Evolutionary conservation across 2,113 vertebrate species (phyloP).

Genomic region (Synchiropus splendidus): DNA sequence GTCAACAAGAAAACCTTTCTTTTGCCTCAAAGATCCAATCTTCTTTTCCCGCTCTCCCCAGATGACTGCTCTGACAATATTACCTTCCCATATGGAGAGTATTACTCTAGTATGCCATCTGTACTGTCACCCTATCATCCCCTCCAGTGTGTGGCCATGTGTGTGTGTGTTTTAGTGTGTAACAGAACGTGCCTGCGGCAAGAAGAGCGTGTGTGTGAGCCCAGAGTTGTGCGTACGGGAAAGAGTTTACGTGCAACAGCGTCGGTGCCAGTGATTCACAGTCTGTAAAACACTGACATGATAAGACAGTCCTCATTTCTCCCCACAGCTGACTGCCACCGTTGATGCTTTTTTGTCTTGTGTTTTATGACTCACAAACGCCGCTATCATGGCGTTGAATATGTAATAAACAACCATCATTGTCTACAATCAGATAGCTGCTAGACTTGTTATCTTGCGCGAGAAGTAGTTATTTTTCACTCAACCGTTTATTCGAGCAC

Average conservation of each 20-base stretch:
- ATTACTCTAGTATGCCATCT: slow-evolving; percentile 59
- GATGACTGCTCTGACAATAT: slow-evolving; percentile 47
- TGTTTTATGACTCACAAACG: slow-evolving; percentile 7
- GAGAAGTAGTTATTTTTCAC: too few relatives aligned
- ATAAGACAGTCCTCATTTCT: slow-evolving; percentile 15
- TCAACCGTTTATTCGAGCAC: too few relatives aligned
- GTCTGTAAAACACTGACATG: slow-evolving; percentile 7
- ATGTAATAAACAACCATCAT: neutral
- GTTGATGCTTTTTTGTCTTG: slow-evolving; percentile 10
- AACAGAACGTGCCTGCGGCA: slow-evolving; percentile 32
- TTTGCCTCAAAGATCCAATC: slow-evolving; percentile 26
- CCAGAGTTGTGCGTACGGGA: slow-evolving; percentile 13
- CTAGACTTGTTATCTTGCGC: too few relatives aligned
- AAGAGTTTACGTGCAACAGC: slow-evolving; percentile 15
- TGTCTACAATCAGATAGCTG: neutral
- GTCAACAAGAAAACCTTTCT: too few relatives aligned
- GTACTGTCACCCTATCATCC: slow-evolving; percentile 50
- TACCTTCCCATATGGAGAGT: slow-evolving; percentile 60
- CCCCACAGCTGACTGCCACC: slow-evolving; percentile 13
- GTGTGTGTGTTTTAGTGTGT: slow-evolving; percentile 16
- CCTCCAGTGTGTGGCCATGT: slow-evolving; percentile 34
- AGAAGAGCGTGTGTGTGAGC: slow-evolving; percentile 25
- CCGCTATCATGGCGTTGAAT: slow-evolving; percentile 4
- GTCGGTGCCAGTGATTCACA: slow-evolving; percentile 17
- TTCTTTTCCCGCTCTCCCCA: slow-evolving; percentile 27